A percentile compares a stretch with the other conserved stretches of the same genome.
These are phyloP conservation scores for Smittia aterrima DNA, from an alignment of 2,888 invertebrate genomes.

Conservation along the genomic window DNA sequence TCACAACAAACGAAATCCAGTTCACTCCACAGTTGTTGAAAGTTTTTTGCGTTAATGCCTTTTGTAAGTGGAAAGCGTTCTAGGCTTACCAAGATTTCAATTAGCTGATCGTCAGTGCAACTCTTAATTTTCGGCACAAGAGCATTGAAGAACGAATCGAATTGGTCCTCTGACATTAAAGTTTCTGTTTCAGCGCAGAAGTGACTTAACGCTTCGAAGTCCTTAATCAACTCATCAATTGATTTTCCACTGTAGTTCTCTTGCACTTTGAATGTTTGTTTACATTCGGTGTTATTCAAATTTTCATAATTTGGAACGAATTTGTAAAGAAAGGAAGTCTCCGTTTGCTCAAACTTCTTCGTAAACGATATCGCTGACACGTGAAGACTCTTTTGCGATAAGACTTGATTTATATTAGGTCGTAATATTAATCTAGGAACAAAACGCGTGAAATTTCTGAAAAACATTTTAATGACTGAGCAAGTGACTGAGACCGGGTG, in stretches of 20 bases:
- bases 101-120: slow-evolving; percentile 60
- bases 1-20: slow-evolving; percentile 65
- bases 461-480: not conserved
- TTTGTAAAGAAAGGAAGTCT: not conserved
- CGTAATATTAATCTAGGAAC: not conserved
- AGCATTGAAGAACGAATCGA: slow-evolving; percentile 46
- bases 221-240: not conserved
- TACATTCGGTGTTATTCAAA: not conserved
- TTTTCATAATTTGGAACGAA: not conserved
- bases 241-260: slow-evolving; percentile 5
- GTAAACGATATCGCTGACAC: not conserved
- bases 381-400: not conserved
- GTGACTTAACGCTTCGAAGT: slow-evolving; percentile 1
- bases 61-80: slow-evolving; percentile 57
- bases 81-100: slow-evolving; percentile 57
- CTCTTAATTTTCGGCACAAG: slow-evolving; percentile 57
- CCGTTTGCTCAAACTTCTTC: not conserved
- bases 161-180: slow-evolving; percentile 46
- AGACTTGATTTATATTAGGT: not conserved
- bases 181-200: not conserved
- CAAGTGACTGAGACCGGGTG: too few species aligned
- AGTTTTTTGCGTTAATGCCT: slow-evolving; percentile 59
- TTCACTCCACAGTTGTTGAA: slow-evolving; percentile 64
- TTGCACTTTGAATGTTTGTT: slow-evolving; percentile 2
- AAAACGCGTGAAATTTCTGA: not conserved